phyloP scores from a whole-genome alignment of 2,888 invertebrate species.

The Drosophila maculinotata region DNA sequence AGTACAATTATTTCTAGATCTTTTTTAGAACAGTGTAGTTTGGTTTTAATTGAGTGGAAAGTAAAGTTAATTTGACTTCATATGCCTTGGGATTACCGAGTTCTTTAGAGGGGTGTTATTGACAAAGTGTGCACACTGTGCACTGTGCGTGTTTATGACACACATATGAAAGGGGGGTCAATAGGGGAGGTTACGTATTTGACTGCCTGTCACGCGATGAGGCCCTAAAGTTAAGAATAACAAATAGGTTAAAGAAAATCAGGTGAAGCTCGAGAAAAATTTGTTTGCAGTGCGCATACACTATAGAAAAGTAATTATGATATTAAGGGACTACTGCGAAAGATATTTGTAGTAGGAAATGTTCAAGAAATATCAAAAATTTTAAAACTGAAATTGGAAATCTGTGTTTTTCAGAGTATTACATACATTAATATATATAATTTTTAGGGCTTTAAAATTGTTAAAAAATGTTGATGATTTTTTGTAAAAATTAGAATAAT shows the following conservation, averaged over 20 bases:
- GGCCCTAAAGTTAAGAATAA: conserved; percentile 52
- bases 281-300: no score
- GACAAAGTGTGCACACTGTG: conserved; percentile 28
- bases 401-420: no score
- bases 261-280: conserved; percentile 10
- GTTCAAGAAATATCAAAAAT: no score
- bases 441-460: no score
- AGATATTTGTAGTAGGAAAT: no score
- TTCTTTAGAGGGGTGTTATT: conserved; percentile 7
- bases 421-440: no score
- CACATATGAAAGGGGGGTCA: neutral
- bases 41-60: conserved; percentile 68
- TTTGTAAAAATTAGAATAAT: no score
- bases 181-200: conserved; percentile 7
- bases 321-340: no score
- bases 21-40: conserved; percentile 17
- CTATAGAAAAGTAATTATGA: no score
- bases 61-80: conserved; percentile 53
- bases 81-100: neutral
- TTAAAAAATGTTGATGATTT: no score
- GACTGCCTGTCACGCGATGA: conserved; percentile 54
- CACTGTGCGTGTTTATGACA: conserved; percentile 53
- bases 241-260: conserved; percentile 54
- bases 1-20: no score
- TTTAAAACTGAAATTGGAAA: no score